Evolutionary conservation across 37 sponge, comb jelly and placozoan species (phyloP).

Genomic region (Geodia barretti): DNA sequence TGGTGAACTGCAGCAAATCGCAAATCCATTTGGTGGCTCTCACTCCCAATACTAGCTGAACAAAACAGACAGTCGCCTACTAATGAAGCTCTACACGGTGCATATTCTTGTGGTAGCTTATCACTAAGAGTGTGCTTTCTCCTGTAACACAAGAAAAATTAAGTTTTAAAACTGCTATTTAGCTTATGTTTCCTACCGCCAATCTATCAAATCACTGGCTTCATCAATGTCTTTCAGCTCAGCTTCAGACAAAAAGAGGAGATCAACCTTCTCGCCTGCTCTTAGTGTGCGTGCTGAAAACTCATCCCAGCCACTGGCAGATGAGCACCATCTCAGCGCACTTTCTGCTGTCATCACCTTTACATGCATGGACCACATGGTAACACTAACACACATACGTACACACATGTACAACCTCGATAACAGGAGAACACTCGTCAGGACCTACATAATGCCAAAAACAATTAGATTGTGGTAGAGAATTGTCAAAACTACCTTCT

Average conservation of each 20-base stretch:
- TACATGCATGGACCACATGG: background rate
- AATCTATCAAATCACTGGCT: background rate
- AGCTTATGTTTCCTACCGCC: background rate
- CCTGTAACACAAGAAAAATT: too few relatives aligned
- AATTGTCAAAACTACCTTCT: background rate
- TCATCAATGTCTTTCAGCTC: background rate
- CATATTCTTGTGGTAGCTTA: background rate
- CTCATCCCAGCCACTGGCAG: background rate
- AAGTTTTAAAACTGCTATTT: background rate
- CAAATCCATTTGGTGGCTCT: background rate
- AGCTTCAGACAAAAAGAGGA: background rate
- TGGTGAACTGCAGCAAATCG: slow-evolving; percentile 7
- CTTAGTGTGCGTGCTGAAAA: background rate
- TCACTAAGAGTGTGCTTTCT: background rate
- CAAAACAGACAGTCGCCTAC: slow-evolving; percentile 1
- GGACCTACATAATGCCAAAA: background rate
- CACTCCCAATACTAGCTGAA: background rate
- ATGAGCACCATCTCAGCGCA: background rate
- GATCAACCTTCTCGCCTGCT: background rate
- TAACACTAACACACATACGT: background rate
- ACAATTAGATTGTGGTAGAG: background rate
- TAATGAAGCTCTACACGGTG: background rate
- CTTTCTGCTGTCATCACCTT: background rate
- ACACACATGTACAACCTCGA: too few relatives aligned
- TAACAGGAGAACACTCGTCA: background rate